Evolutionary conservation across 1,140 invertebrate genomes (phyloP), one percentile per base, ranked within the genome.

Genomic region (Tetramorium parvispinum): DNA sequence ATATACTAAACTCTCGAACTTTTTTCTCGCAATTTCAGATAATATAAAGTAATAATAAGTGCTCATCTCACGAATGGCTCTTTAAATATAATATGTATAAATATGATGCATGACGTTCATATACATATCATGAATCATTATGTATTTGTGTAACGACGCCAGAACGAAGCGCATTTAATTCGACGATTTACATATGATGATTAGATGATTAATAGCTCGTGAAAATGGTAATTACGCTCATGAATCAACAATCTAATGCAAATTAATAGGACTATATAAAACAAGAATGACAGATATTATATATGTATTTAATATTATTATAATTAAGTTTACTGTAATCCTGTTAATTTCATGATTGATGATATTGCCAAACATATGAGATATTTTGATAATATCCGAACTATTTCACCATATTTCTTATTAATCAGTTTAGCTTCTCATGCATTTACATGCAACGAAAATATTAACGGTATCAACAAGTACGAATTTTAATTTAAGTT

Each of bases 191-290:
- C 68, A 83, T 83, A 83, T 83, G 68, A 83, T 75, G 53, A 83
- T 83, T 83, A 83, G 68, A 83, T 78, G 76, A 83, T 83, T 83
- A 83, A 83, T 83, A 75, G 79, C 68, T 73, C 79, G 55, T 83
- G 79, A 83, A 83, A 83, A 83, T 83, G 79, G 24, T 83, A 83
- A 83, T 81, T 70, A 81, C 5, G 40, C 37, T 73, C 68, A 83
- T 83, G 68, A 73, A 83, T 83, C 79, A 73, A 73, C 40, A 59
- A 73, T 83, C 68, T 83, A 83, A 83, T 83, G 79, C 68, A 83
- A 83, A 83, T 83, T 83, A 83, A 83, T 83, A 83, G 57, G 73
- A 59, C 40, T 13, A 61, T 73, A 73, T 83, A 83, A 83, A 83
- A 59, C 55, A 40, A 46, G 21, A 73, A 71, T 83, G 68, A 75